A percentile compares a stretch with the other conserved stretches of the same genome.
Conservation (phyloP, 2,888 invertebrate species). For the Parapristionchus giblindavisi region DNA sequence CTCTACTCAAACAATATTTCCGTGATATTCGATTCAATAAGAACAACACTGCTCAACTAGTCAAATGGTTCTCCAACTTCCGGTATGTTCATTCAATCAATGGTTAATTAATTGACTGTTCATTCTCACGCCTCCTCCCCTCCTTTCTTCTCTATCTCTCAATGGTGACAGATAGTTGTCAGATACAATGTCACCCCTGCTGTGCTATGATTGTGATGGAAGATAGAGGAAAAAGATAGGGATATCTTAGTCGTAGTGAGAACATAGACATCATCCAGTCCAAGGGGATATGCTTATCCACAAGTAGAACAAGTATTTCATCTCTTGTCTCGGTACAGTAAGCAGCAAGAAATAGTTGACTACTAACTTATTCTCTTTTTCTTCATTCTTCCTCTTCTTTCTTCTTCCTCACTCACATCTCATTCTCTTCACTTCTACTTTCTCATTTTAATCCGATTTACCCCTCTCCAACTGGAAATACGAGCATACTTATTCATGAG, state of each 20-base stretch:
- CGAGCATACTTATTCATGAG: neutral
- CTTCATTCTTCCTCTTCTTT: slow-evolving; percentile 9
- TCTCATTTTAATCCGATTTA: slow-evolving; percentile 27
- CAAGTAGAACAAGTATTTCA: slow-evolving; percentile 1
- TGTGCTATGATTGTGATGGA: slow-evolving; percentile 23
- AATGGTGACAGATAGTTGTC: slow-evolving; percentile 13
- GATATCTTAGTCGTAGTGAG: too few species aligned
- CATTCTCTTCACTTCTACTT: slow-evolving; percentile 2
- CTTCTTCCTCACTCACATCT: neutral
- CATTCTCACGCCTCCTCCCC: too few species aligned
- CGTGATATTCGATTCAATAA: slow-evolving; percentile 99
- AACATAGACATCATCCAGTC: too few species aligned
- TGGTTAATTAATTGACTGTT: too few species aligned
- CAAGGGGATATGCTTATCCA: neutral
- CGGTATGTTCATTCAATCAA: slow-evolving; percentile 76
- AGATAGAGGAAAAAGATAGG: too few species aligned
- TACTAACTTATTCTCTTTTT: neutral
- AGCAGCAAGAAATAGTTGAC: neutral
- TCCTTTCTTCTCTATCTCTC: slow-evolving; percentile 1
- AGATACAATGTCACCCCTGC: neutral
- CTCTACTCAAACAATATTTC: slow-evolving; percentile 99
- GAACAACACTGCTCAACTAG: slow-evolving; percentile 99
- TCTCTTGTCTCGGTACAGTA: slow-evolving; percentile 34
- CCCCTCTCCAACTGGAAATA: too few species aligned
- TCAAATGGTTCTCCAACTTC: slow-evolving; percentile 99